These are phyloP conservation scores for Drosophila greeni DNA, from an alignment of 2,888 invertebrate genomes.

Conservation along the genomic window DNA sequence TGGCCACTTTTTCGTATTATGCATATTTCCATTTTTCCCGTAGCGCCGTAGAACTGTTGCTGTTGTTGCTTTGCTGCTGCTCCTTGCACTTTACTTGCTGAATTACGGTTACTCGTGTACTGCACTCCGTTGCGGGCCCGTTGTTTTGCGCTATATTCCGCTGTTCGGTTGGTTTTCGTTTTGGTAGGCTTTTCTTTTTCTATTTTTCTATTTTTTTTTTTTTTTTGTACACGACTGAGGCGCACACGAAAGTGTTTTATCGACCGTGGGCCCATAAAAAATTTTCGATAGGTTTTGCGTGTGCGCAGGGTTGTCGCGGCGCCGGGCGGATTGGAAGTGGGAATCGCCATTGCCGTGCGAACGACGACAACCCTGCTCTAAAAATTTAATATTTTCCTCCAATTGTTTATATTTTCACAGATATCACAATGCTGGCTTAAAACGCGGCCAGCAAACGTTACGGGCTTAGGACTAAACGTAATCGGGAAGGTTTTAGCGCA, in stretches of 20 bases:
- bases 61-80: conserved; percentile 7
- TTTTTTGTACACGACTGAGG: conserved; percentile 41
- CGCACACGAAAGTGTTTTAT: conserved; percentile 67
- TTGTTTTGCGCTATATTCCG: conserved; percentile 7
- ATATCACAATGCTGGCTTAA: neutral
- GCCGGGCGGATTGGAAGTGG: neutral
- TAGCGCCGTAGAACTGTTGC: conserved; percentile 30
- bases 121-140: conserved; percentile 8
- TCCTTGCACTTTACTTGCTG: conserved; percentile 5
- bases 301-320: conserved; percentile 27
- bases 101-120: conserved; percentile 18
- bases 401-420: conserved; percentile 31
- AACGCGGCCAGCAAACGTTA: neutral
- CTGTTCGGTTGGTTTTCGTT: conserved; percentile 8
- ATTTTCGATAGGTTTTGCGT: conserved; percentile 34
- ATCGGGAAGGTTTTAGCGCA: conserved; percentile 1
- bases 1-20: conserved; percentile 56
- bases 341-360: conserved; percentile 14
- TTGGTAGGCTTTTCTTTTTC: conserved; percentile 20
- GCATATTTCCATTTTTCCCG: conserved; percentile 57
- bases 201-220: conserved; percentile 26
- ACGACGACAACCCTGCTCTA: conserved; percentile 34
- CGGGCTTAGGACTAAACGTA: neutral
- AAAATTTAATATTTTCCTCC: conserved; percentile 45
- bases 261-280: conserved; percentile 66